A percentile compares a stretch with the other conserved stretches of the same genome.
phyloP scores from a whole-genome alignment of 1,140 invertebrate species.

The Alviniconcha marisindica region DNA sequence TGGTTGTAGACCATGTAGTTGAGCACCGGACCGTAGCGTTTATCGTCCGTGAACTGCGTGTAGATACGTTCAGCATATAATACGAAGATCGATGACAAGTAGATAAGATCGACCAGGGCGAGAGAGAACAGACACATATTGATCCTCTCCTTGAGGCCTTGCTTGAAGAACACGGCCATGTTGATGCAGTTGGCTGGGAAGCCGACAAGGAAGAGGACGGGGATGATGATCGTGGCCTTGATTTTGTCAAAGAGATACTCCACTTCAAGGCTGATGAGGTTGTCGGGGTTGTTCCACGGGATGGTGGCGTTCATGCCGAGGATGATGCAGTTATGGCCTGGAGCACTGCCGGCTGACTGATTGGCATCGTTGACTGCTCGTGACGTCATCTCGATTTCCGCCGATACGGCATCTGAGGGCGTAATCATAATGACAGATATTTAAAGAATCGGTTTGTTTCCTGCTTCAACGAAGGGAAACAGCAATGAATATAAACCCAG shows the following conservation, averaged over 20 bases:
- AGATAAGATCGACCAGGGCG: background rate
- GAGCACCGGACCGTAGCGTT: background rate
- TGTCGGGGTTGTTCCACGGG: constrained; percentile 4
- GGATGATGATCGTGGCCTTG: background rate
- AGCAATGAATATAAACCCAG: too few species aligned
- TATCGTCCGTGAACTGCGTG: background rate
- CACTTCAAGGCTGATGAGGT: background rate
- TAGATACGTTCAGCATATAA: background rate
- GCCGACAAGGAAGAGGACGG: background rate
- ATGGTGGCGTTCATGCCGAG: constrained; percentile 3
- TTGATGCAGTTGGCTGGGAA: background rate
- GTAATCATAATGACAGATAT: too few species aligned
- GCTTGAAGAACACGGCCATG: constrained; percentile 1
- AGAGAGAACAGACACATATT: background rate
- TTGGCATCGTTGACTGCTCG: too few species aligned
- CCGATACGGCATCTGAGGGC: too few species aligned
- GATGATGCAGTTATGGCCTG: background rate
- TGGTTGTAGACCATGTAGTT: background rate
- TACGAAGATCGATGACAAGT: background rate
- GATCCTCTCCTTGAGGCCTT: constrained; percentile 21
- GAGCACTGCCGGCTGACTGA: too few species aligned
- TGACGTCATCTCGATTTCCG: too few species aligned
- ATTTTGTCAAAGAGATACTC: background rate
- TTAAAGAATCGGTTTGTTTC: too few species aligned
- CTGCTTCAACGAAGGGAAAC: too few species aligned